phyloP scores from a whole-genome alignment of 2,113 vertebrate genomes.

The Trinectes maculatus region DNA sequence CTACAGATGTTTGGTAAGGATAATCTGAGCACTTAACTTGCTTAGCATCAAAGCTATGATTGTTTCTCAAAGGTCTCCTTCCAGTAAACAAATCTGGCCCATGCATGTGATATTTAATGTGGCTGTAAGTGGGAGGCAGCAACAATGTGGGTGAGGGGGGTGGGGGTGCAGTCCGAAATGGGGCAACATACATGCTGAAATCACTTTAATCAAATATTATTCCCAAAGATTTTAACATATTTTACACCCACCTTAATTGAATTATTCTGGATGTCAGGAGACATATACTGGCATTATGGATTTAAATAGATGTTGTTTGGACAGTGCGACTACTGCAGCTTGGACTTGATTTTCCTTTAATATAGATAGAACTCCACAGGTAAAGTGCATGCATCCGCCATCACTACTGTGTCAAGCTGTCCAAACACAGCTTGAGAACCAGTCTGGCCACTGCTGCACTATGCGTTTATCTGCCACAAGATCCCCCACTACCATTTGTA shows the following conservation, averaged over 20 bases:
- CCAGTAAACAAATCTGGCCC: background rate
- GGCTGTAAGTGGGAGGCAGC: background rate
- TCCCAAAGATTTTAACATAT: background rate
- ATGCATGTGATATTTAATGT: background rate
- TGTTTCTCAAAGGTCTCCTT: background rate
- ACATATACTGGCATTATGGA: background rate
- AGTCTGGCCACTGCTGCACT: background rate
- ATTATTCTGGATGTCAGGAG: background rate
- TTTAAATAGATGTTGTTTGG: background rate
- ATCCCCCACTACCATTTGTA: slow-evolving; percentile 20
- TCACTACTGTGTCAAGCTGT: slow-evolving; percentile 12
- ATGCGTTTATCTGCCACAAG: background rate
- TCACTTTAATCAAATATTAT: background rate
- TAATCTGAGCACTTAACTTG: background rate
- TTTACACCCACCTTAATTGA: too few relatives aligned
- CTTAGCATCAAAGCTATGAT: background rate
- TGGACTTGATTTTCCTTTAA: background rate
- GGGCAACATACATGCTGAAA: too few relatives aligned
- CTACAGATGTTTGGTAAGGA: background rate
- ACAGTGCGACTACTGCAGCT: background rate
- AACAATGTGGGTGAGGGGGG: too few relatives aligned
- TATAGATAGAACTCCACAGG: background rate
- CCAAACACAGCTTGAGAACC: slow-evolving; percentile 12
- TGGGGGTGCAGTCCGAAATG: too few relatives aligned
- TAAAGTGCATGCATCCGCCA: background rate